Percentiles rank a stretch among this genome's conserved stretches.
Evolutionary conservation across 2,113 vertebrate genomes (phyloP).

Genomic region (Notiomystis cincta): DNA sequence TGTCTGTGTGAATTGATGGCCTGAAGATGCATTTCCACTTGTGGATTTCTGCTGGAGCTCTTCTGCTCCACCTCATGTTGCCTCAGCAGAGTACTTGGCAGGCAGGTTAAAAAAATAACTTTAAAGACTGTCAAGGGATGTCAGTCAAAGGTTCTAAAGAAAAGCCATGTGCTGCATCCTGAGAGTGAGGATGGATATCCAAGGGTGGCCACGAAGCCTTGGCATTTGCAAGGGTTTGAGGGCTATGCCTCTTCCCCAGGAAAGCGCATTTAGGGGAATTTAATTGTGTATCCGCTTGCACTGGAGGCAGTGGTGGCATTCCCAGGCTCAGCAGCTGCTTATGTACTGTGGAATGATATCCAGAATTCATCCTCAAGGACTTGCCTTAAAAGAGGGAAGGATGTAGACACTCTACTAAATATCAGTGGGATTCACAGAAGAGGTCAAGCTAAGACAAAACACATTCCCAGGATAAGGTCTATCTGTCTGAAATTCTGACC

Average conservation of each 20-base stretch:
- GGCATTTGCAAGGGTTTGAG: not conserved
- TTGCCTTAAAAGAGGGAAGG: not conserved
- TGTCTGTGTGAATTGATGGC: not conserved
- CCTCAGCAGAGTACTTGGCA: not conserved
- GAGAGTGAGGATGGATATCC: not conserved
- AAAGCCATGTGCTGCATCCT: not conserved
- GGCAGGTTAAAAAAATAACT: not conserved
- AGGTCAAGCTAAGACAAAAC: slow-evolving; percentile 24
- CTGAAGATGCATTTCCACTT: not conserved
- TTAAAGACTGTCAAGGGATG: not conserved
- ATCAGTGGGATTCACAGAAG: not conserved
- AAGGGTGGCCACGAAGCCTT: not conserved
- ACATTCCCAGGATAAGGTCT: not conserved
- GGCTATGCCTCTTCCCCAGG: not conserved
- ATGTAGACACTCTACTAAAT: not conserved
- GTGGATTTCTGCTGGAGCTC: not conserved
- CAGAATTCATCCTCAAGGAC: not conserved
- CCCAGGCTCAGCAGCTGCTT: not conserved
- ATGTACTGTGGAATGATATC: not conserved
- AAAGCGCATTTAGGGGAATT: not conserved
- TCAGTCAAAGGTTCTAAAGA: not conserved
- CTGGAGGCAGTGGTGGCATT: not conserved
- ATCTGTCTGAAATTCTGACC: slow-evolving; percentile 28
- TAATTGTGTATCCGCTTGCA: not conserved
- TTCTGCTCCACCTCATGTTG: not conserved